Evolutionary conservation across 2,113 vertebrate genomes (phyloP).

Genomic region (Columbina picui): DNA sequence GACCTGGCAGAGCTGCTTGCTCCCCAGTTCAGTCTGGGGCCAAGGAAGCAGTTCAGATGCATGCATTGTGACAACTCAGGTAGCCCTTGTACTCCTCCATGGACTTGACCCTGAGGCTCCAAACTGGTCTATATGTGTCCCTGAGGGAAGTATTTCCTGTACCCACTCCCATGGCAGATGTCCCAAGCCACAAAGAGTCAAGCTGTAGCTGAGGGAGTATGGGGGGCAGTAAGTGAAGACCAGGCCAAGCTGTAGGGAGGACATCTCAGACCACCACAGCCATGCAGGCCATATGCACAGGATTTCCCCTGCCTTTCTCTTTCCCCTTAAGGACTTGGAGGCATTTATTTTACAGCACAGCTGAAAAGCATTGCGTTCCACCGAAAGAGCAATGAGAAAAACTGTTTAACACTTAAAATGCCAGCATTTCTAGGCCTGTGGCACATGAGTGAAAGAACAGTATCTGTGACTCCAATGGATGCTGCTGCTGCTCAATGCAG

Average conservation of each 20-base stretch:
- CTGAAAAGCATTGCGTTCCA: not conserved
- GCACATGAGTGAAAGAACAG: not conserved
- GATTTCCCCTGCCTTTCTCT: not conserved
- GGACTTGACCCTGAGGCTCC: not conserved
- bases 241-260: not conserved
- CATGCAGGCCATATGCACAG: not conserved
- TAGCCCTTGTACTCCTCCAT: not conserved
- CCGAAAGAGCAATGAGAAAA: not conserved
- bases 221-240: not conserved
- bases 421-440: not conserved
- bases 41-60: not conserved
- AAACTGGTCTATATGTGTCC: fast-evolving
- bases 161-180: not conserved
- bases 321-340: not conserved
- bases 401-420: not conserved
- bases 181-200: not conserved
- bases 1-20: not conserved
- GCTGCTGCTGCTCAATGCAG: not conserved
- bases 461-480: not conserved
- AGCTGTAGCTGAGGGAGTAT: not conserved
- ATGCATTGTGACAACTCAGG: not conserved
- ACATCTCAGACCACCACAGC: not conserved
- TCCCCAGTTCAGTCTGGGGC: not conserved
- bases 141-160: not conserved
- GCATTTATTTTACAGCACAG: not conserved